Evolutionary conservation across 2,797 vertebrate genomes (phyloP).

Genomic region (Phataginus tricuspis): DNA sequence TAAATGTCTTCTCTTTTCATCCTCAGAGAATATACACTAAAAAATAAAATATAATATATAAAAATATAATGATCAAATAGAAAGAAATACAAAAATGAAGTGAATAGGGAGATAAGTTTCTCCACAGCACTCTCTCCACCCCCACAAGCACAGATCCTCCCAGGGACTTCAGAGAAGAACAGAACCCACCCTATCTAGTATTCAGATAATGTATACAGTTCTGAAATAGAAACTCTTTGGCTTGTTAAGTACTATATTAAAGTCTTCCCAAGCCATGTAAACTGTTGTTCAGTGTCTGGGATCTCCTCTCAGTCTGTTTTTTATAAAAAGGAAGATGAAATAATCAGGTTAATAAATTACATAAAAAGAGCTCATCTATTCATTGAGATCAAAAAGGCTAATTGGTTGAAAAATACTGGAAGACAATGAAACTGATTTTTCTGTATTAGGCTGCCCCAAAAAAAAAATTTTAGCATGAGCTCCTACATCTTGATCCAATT

Average conservation of each 20-base stretch:
- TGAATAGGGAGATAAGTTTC: neutral
- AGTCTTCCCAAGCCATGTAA: neutral
- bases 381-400: conserved; percentile 52
- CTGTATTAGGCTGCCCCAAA: conserved; percentile 14
- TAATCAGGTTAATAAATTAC: conserved; percentile 49
- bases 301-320: neutral
- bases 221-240: neutral
- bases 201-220: neutral
- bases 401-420: conserved; percentile 54
- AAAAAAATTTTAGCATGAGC: conserved; percentile 16
- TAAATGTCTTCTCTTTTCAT: conserved; percentile 10
- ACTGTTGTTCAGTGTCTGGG: neutral
- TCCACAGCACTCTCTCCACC: neutral
- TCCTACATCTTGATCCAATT: conserved; percentile 15
- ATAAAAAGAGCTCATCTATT: conserved; percentile 43
- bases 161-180: neutral
- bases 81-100: neutral
- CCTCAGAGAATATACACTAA: neutral
- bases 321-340: neutral
- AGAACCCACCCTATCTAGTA: neutral
- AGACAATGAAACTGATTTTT: conserved; percentile 52
- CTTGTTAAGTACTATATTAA: neutral
- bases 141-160: neutral
- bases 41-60: neutral
- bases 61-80: neutral